A percentile compares a stretch with the other conserved stretches of the same genome.
Evolutionary conservation across 2,113 vertebrate genomes (phyloP).

Genomic region (Equus przewalskii): DNA sequence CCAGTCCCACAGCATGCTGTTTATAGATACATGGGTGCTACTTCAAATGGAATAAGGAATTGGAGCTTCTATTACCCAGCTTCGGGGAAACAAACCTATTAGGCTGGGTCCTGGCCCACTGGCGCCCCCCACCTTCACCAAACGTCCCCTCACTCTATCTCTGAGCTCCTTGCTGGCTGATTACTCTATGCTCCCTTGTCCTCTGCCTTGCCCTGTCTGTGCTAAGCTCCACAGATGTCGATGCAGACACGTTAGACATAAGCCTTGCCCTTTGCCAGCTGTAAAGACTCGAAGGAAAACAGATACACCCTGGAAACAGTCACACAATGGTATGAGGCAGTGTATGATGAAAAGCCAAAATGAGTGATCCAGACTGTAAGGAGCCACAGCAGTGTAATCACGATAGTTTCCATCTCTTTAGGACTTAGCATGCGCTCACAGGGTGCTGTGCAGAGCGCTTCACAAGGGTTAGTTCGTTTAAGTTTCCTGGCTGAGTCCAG

Average conservation of each 20-base stretch:
- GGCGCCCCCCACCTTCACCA: not conserved
- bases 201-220: not conserved
- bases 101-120: not conserved
- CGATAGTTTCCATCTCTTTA: not conserved
- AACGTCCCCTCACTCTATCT: not conserved
- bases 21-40: not conserved
- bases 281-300: not conserved
- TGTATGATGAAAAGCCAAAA: not conserved
- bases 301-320: not conserved
- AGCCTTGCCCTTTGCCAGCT: not conserved
- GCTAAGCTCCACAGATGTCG: not conserved
- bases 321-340: not conserved
- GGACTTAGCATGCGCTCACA: not conserved
- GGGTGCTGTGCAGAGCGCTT: not conserved
- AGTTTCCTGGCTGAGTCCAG: not conserved
- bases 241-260: not conserved
- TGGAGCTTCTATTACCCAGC: not conserved
- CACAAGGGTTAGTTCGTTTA: not conserved
- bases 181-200: not conserved
- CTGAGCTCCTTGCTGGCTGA: not conserved
- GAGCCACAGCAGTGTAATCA: not conserved
- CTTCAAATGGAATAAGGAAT: not conserved
- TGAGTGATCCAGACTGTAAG: not conserved
- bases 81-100: not conserved
- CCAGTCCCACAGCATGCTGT: not conserved